These are phyloP conservation scores for Porites divaricata DNA, from an alignment of 92 coral and sea anemone genomes.

Conservation along the genomic window DNA sequence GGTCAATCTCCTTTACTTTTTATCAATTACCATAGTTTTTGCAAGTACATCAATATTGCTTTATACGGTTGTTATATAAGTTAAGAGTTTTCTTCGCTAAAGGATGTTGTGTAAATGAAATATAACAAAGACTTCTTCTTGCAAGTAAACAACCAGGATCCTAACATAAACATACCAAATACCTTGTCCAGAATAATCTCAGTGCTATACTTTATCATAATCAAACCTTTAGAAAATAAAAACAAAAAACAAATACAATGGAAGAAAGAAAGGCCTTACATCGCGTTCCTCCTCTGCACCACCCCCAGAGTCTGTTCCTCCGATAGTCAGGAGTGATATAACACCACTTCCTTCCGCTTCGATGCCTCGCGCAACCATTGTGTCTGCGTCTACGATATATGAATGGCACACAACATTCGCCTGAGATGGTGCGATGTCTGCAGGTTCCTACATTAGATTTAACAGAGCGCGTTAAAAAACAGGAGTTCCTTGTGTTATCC, in stretches of 20 bases:
- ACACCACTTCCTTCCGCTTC: slow-evolving; percentile 36
- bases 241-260: too few relatives aligned
- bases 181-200: background rate
- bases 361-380: slow-evolving; percentile 5
- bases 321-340: slow-evolving; percentile 21
- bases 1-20: too few relatives aligned
- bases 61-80: too few relatives aligned
- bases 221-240: too few relatives aligned
- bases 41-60: too few relatives aligned
- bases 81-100: too few relatives aligned
- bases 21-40: too few relatives aligned
- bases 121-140: too few relatives aligned
- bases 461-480: background rate
- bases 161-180: too few relatives aligned
- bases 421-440: slow-evolving; percentile 19
- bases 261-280: background rate
- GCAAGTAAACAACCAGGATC: too few relatives aligned
- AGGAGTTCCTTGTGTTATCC: too few relatives aligned
- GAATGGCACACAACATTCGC: slow-evolving; percentile 52
- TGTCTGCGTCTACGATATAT: slow-evolving; percentile 33
- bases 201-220: background rate
- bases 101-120: too few relatives aligned
- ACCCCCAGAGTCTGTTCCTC: slow-evolving; percentile 44
- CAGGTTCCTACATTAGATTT: slow-evolving; percentile 24
- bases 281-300: slow-evolving; percentile 50